Base-by-base conservation (phyloP, 2,797 vertebrate species). In the Hyperoplus lanceolatus region DNA sequence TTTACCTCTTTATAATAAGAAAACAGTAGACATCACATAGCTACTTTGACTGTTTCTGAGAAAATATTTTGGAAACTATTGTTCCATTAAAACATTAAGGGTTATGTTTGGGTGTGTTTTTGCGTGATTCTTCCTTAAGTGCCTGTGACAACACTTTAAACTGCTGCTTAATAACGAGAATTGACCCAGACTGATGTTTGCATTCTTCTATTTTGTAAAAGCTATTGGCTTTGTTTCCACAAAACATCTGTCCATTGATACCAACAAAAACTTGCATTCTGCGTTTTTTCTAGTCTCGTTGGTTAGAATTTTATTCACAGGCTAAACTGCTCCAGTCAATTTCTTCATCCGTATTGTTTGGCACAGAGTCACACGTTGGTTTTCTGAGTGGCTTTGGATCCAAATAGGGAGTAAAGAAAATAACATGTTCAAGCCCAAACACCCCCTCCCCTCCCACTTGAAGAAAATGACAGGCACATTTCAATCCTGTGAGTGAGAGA, bases 391-490 rank as follows among this genome's bases (percentile, higher is more conserved):
- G 51, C 79, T 84, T 80, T 78, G 69, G 75, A 83, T 86, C 77
- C 68, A 79, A 90, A 83, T 55, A 62, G 55, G 5, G 60, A 84
- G 75, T 73, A 67, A 79, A 83, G 71, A 85, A 86, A 90, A 87
- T 87, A 91, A 87, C 86, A 90, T 89, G 84, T 84, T 87, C 65
- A 7, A 88, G 84, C 67, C 80, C 84, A 77, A 88, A 88, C 70
- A 42, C 84, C 86, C 76, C 73, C 75, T 84, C 59, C 75, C 74
- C 85, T 90, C 89, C 87, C 85, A 87, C 89, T 81, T 71, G 73
- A 82, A 85, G 73, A 38, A 84, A 87, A 83, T 94, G 89, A 94
- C 93, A 92, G 91, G 92, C 89, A 93, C 92, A 92, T 90, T 91
- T 93, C 89, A 93, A 86, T 90, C 92, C 88, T 92, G 88, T 85